These are phyloP conservation scores for Petaurus breviceps DNA, from an alignment of 2,113 vertebrate genomes.

Conservation along the genomic window DNA sequence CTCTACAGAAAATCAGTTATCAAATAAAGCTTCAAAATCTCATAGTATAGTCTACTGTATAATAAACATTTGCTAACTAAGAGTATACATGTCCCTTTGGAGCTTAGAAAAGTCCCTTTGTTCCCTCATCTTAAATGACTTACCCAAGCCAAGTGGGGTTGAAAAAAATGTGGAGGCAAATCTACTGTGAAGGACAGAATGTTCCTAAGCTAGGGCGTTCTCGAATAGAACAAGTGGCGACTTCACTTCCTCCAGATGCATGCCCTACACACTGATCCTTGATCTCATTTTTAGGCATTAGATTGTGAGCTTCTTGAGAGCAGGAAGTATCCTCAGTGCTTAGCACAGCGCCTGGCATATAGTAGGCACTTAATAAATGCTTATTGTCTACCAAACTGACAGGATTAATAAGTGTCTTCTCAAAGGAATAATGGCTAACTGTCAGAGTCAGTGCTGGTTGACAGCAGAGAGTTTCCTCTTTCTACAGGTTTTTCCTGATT, in stretches of 20 bases:
- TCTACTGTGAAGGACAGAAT: slow-evolving; percentile 36
- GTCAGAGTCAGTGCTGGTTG: not conserved
- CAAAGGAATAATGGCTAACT: not conserved
- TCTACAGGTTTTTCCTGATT: not conserved
- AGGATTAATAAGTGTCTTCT: not conserved
- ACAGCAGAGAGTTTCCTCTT: not conserved
- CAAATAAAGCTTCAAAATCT: slow-evolving; percentile 48
- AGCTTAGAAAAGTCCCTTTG: slow-evolving; percentile 44
- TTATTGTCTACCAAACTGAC: not conserved
- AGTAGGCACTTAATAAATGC: not conserved
- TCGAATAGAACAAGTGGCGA: slow-evolving; percentile 44
- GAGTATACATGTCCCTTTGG: slow-evolving; percentile 48
- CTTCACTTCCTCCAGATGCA: not conserved
- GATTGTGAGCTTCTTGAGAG: not conserved
- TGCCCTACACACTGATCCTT: not conserved
- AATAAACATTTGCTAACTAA: slow-evolving; percentile 58
- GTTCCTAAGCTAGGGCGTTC: slow-evolving; percentile 46
- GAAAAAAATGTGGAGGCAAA: slow-evolving; percentile 50
- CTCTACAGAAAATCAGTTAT: not conserved
- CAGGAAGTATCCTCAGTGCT: no score
- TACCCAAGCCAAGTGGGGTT: slow-evolving; percentile 49
- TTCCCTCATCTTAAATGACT: slow-evolving; percentile 42
- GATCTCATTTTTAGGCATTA: not conserved
- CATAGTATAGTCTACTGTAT: not conserved
- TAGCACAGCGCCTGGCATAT: not conserved